Evolutionary conservation across 2,797 vertebrate genomes (phyloP).

Genomic region (Onychomys arenicola): DNA sequence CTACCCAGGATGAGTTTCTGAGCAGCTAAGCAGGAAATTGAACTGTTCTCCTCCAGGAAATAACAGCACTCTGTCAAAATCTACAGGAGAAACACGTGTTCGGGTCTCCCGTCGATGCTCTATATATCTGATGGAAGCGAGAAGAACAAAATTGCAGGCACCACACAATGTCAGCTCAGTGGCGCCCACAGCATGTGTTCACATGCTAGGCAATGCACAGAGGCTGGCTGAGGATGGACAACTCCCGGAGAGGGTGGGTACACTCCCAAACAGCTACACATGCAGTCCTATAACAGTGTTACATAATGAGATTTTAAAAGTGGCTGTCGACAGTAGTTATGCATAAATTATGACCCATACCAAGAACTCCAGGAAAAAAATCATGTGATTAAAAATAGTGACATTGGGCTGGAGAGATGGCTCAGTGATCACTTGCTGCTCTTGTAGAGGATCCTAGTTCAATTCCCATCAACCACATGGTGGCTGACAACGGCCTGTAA

Average conservation of each 20-base stretch:
- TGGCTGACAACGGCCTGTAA: too few species aligned
- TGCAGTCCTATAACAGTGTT: neutral
- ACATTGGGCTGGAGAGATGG: neutral
- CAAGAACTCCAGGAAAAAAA: neutral
- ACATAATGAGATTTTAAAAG: neutral
- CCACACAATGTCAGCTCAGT: slow-evolving; percentile 71
- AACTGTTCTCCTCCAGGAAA: slow-evolving; percentile 99
- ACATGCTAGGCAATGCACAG: slow-evolving; percentile 65
- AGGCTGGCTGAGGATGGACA: slow-evolving; percentile 50
- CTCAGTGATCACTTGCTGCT: neutral
- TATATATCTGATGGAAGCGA: slow-evolving; percentile 92
- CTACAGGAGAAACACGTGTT: slow-evolving; percentile 97
- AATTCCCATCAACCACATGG: neutral
- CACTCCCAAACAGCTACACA: neutral
- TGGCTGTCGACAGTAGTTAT: too few species aligned
- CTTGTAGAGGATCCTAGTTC: neutral
- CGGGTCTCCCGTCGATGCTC: slow-evolving; percentile 87
- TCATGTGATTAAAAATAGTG: neutral
- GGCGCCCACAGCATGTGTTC: neutral
- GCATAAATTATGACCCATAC: neutral
- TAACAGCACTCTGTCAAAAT: slow-evolving; percentile 99
- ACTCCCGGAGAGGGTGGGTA: neutral
- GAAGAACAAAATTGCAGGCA: slow-evolving; percentile 85
- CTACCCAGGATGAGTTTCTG: slow-evolving; percentile 92
- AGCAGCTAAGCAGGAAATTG: slow-evolving; percentile 98